Evolutionary conservation across 2,113 vertebrate species (phyloP), one percentile per base, ranked within the genome.

Genomic region (Barnardius zonarius): DNA sequence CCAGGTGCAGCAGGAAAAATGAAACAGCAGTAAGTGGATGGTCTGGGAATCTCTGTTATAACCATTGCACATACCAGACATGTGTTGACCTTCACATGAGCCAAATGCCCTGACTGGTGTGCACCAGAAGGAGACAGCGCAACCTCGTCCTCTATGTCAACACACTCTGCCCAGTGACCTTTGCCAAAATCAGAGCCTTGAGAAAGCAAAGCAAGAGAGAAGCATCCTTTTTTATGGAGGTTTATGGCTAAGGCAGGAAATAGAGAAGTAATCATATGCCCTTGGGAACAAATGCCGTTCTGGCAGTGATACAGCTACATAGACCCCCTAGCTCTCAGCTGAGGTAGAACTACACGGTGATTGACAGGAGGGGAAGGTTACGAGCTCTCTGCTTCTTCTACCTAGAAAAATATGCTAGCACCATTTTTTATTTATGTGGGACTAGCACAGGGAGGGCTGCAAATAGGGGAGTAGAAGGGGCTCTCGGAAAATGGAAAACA

Each of bases 401-500:
- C 49, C 44, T 52, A 67, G 85, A 74, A 86, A 96, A 88, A 87
- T 51, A 74, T 24, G 25, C 68, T 0, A 0, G 52, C 64, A 67
- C 41, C 59, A 51, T 90, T 95, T 92, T 81, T 68, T 67, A 37
- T 88, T 90, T 93, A 63, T 35, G 22, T 55, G 68, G 49, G 35
- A 85, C 72, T 35, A 75, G 88, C 55, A 81, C 88, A 78, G 55
- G 64, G 48, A 92, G 68, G 46, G 49, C 43, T 83, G 41, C 37
- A 39, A 30, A 64, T 62, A 92, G 14, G 44, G 17, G 33, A 86
- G 31, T 76, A 35, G 14, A 83, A 96, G 76, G 28, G 51, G 39
- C 69, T 90, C 80, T 90, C 0, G 5, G 94, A 77, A 94, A 96
- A 96, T 84, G 83, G 88, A 90, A 96, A 96, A 81, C 93, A 96